A percentile compares a stretch with the other conserved stretches of the same genome.
phyloP scores from a whole-genome alignment of 2,888 invertebrate species.

The Drosophila mulleri region DNA sequence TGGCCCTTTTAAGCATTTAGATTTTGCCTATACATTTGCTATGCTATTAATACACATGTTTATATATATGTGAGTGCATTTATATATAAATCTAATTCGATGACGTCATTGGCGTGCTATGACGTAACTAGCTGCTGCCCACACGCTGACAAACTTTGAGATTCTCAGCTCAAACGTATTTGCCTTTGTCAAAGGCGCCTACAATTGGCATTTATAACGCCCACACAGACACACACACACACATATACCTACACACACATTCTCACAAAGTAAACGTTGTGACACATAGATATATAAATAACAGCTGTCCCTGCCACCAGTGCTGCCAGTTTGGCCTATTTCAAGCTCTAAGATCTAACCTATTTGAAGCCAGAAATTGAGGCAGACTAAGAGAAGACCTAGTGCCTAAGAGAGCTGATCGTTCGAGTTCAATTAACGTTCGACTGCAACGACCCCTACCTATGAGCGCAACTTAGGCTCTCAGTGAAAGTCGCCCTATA shows the following conservation, averaged over 20 bases:
- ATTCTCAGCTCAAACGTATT: constrained; percentile 11
- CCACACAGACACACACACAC: constrained; percentile 30
- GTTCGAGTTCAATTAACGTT: too few relatives aligned
- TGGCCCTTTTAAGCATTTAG: constrained; percentile 24
- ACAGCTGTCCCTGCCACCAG: background rate
- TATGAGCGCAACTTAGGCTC: too few relatives aligned
- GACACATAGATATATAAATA: constrained; percentile 40
- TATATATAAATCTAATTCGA: background rate
- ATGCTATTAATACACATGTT: background rate
- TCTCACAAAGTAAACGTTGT: background rate
- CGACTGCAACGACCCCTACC: too few relatives aligned
- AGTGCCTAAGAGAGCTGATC: too few relatives aligned
- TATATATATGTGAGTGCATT: background rate
- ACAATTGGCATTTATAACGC: constrained; percentile 56
- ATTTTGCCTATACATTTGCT: constrained; percentile 40
- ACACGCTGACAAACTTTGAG: background rate
- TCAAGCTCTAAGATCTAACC: too few relatives aligned
- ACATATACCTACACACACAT: constrained; percentile 13
- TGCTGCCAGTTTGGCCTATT: too few relatives aligned
- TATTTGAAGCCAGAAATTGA: too few relatives aligned
- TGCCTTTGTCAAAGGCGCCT: constrained; percentile 21
- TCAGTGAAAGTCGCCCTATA: too few relatives aligned
- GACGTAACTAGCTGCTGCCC: constrained; percentile 30
- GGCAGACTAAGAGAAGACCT: too few relatives aligned
- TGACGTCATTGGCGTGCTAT: constrained; percentile 57